A percentile compares a stretch with the other conserved stretches of the same genome.
These are phyloP conservation scores for Salticus scenicus DNA, from an alignment of 2,888 invertebrate genomes.

Conservation along the genomic window DNA sequence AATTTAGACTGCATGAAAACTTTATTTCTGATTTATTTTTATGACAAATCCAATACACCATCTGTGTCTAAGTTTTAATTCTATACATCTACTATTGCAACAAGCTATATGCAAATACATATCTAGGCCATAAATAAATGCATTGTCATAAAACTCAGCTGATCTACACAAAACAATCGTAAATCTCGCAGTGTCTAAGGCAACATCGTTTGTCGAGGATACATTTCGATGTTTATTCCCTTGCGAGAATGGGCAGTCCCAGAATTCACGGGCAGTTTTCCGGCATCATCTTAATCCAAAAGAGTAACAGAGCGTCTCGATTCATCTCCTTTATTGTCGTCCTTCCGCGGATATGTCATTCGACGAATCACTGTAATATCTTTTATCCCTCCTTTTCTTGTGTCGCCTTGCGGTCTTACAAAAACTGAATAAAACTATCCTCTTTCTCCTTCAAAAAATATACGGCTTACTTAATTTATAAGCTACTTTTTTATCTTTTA, in stretches of 20 bases:
- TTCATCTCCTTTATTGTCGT: constrained; percentile 60
- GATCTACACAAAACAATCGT: not conserved
- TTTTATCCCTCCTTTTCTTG: constrained; percentile 18
- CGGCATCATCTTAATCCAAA: constrained; percentile 34
- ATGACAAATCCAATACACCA: too few relatives aligned
- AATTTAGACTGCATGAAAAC: too few relatives aligned
- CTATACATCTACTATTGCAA: too few relatives aligned
- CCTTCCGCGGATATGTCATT: constrained; percentile 34
- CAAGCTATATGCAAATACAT: too few relatives aligned
- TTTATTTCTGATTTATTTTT: too few relatives aligned
- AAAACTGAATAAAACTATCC: too few relatives aligned
- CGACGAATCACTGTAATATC: constrained; percentile 38
- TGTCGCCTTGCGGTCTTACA: not conserved
- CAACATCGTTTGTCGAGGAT: not conserved
- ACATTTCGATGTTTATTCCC: constrained; percentile 6
- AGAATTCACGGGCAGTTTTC: not conserved
- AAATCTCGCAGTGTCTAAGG: not conserved
- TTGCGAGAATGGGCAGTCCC: constrained; percentile 13
- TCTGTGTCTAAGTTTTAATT: too few relatives aligned
- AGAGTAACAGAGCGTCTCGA: constrained; percentile 43
- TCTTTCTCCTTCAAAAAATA: too few relatives aligned
- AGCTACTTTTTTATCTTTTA: too few relatives aligned
- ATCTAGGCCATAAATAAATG: too few relatives aligned
- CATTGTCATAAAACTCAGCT: not conserved
- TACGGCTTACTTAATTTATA: too few relatives aligned